Conservation (phyloP, 1,140 invertebrate species). For the Eriosoma lanigerum region DNA sequence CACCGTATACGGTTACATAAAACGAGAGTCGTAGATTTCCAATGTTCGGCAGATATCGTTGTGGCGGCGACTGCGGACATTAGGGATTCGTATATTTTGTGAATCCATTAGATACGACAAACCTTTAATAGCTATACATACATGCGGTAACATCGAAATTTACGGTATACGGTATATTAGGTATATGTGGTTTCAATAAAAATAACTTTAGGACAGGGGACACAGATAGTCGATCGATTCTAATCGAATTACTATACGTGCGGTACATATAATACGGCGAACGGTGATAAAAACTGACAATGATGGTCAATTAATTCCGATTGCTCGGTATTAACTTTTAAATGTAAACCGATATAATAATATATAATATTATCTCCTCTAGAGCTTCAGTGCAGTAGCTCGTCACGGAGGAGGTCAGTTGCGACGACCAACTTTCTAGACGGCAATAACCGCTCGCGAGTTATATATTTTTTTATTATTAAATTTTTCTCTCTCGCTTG, state of each 20-base stretch:
- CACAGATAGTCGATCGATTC: slow-evolving; percentile 13
- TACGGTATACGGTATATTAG: background rate
- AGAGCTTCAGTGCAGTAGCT: background rate
- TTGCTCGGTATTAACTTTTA: slow-evolving; percentile 32
- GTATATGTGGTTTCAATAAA: background rate
- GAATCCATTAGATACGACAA: background rate
- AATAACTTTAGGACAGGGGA: slow-evolving; percentile 21
- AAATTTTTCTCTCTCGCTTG: background rate
- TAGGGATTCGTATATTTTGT: background rate
- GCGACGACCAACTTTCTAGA: slow-evolving; percentile 25
- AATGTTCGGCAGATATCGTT: too few species aligned
- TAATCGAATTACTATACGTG: slow-evolving; percentile 3
- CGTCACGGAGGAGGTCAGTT: slow-evolving; percentile 6
- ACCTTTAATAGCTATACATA: background rate
- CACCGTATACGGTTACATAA: too few species aligned
- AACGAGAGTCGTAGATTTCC: background rate
- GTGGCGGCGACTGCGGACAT: background rate
- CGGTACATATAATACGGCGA: background rate
- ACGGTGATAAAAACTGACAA: slow-evolving; percentile 36
- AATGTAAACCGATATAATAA: slow-evolving; percentile 21
- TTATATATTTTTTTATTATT: slow-evolving; percentile 17
- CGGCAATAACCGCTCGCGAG: background rate
- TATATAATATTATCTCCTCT: too few species aligned
- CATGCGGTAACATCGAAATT: slow-evolving; percentile 1
- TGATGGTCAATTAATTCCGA: slow-evolving; percentile 33